These are phyloP conservation scores for Brachypteracias leptosomus DNA, from an alignment of 2,113 vertebrate genomes.

Conservation along the genomic window DNA sequence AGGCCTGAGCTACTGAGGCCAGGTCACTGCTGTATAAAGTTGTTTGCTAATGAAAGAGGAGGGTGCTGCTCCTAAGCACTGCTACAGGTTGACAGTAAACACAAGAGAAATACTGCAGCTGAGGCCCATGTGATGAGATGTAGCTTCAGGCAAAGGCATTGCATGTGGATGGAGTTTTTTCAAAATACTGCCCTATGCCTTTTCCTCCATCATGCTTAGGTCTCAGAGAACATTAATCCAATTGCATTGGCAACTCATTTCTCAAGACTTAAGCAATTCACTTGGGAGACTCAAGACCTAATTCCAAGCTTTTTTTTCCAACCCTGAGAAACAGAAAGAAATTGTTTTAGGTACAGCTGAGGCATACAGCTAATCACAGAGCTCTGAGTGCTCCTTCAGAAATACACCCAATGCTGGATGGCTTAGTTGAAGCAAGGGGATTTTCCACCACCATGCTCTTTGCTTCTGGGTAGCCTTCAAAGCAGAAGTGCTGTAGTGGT, in stretches of 20 bases:
- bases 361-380: background rate
- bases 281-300: background rate
- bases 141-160: background rate
- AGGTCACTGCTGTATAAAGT: background rate
- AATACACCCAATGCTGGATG: background rate
- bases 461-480: background rate
- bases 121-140: background rate
- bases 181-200: background rate
- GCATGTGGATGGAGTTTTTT: accelerated
- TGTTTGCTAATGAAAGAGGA: background rate
- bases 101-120: background rate
- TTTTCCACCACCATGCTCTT: background rate
- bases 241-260: accelerated
- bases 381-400: background rate
- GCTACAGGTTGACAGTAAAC: background rate
- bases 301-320: background rate
- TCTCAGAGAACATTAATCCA: background rate
- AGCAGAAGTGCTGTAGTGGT: background rate
- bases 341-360: background rate
- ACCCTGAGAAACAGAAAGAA: background rate
- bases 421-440: background rate
- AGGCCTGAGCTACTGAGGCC: background rate
- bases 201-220: background rate
- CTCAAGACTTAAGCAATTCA: background rate
- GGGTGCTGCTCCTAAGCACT: background rate